Evolutionary conservation across 2,113 vertebrate genomes (phyloP), one percentile per base, ranked within the genome.

Genomic region (Lepus europaeus): DNA sequence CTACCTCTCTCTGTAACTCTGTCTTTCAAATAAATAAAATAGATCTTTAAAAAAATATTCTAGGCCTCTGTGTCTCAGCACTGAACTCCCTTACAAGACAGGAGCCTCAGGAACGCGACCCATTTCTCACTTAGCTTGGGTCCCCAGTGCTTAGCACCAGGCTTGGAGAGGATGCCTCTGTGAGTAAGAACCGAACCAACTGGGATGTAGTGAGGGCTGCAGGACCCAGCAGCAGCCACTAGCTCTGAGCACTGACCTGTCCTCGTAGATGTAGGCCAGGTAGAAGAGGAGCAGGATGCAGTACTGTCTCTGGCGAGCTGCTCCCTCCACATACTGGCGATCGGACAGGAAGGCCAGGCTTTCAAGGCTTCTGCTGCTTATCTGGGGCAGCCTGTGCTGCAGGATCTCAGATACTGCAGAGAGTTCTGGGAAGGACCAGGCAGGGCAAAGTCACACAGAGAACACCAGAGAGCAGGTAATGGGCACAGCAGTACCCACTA

Each of bases 201-300:
- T 29, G 19, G 66, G 53, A 56, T 63, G 31, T 53, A 80, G 61
- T 17, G 10, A 31, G 33, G 45, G 70, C 49, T 33, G 45, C 61
- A 83, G 61, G 73, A 72, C 72, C n/a, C 29, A 66, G 12, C 3
- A 6, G 31, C 25, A 68, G 80, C 76, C 11, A 6, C 49, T 53
- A 27, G 17, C 39, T n/a, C 78, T 53, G 84, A 82, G 88, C 31
- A 96, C 97, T 97, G 93, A 99, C 99, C 99, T 99, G 98, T 99
- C 99, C 56, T 98, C 99, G 0, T 98, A 97, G 94, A 98, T 95
- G 83, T 98, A 98, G 73, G 99, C 98, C 69, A 99, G 97, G 94
- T 98, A 98, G 23, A 99, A 97, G 31, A 99, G 95, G 22, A 99
- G 97, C 91, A 99, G 89, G 86, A 99, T 94, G 90, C 99, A 99